A percentile compares a stretch with the other conserved stretches of the same genome.
Conservation (phyloP, 2,113 vertebrate genomes). For the Heterotis niloticus region DNA sequence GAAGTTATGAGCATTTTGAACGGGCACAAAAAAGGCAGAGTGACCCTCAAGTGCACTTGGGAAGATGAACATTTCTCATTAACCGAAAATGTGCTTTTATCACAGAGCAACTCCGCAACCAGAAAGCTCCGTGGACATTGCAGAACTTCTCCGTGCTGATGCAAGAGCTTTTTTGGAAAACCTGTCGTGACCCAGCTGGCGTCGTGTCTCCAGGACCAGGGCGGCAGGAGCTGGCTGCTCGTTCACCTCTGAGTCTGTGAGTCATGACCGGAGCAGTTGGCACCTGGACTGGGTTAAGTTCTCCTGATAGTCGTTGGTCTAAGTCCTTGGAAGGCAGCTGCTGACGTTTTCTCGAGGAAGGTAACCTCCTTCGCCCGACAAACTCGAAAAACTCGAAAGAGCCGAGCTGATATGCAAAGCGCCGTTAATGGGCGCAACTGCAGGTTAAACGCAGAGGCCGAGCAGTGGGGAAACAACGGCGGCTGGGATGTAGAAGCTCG, state of each 20-base stretch:
- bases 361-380: no score
- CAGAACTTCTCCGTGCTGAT: constrained; percentile 7
- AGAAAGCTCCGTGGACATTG: constrained; percentile 16
- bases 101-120: constrained; percentile 23
- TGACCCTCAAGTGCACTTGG: constrained; percentile 45
- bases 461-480: no score
- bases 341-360: no score
- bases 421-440: no score
- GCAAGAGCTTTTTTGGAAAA: neutral
- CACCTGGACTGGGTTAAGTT: no score
- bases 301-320: no score
- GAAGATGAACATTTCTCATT: constrained; percentile 39
- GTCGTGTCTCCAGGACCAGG: neutral
- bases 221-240: neutral
- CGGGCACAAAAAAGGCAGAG: constrained; percentile 48
- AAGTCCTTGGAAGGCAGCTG: no score
- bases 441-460: no score
- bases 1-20: constrained; percentile 61
- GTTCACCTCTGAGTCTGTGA: constrained; percentile 50
- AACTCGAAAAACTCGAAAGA: no score
- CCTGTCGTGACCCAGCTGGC: neutral
- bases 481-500: no score
- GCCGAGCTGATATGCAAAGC: no score
- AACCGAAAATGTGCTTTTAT: constrained; percentile 45
- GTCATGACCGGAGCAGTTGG: neutral